phyloP scores from a whole-genome alignment of 2,888 invertebrate species.

The Drosophila peninsularis region DNA sequence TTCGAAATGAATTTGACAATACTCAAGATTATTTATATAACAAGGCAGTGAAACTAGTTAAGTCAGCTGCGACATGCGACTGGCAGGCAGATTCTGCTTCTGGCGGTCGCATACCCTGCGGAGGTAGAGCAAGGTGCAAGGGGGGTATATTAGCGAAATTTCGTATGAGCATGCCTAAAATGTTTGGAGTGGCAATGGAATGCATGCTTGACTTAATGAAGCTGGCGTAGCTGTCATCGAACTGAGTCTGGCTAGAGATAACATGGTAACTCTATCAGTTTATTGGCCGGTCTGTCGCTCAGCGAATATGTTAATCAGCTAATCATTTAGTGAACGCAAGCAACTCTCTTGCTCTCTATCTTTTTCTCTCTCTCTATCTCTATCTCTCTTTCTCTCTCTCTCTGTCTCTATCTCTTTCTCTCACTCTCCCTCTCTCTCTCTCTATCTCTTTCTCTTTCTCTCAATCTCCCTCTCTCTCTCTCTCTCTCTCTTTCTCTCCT shows the following conservation, averaged over 20 bases:
- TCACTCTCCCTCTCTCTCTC: no score
- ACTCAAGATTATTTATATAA: constrained; percentile 30
- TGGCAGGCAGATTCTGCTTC: constrained; percentile 37
- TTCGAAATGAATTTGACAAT: constrained; percentile 4
- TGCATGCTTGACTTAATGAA: neutral
- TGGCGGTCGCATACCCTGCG: neutral
- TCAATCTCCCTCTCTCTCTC: neutral
- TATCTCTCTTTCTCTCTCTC: neutral
- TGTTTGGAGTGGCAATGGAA: neutral
- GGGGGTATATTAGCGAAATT: neutral
- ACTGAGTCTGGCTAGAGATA: neutral
- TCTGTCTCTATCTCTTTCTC: neutral
- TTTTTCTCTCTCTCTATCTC: neutral
- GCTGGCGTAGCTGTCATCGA: neutral
- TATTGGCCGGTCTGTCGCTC: no score
- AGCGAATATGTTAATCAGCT: neutral
- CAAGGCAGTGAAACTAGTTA: constrained; percentile 13
- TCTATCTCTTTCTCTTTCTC: neutral
- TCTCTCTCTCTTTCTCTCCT: neutral
- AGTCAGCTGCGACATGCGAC: neutral
- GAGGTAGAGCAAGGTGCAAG: neutral
- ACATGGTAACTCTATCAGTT: neutral
- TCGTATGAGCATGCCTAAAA: neutral
- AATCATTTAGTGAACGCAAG: neutral
- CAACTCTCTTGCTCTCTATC: neutral